A percentile compares a stretch with the other conserved stretches of the same genome.
Conservation (phyloP, 1,140 invertebrate species). For the Grapholita molesta region DNA sequence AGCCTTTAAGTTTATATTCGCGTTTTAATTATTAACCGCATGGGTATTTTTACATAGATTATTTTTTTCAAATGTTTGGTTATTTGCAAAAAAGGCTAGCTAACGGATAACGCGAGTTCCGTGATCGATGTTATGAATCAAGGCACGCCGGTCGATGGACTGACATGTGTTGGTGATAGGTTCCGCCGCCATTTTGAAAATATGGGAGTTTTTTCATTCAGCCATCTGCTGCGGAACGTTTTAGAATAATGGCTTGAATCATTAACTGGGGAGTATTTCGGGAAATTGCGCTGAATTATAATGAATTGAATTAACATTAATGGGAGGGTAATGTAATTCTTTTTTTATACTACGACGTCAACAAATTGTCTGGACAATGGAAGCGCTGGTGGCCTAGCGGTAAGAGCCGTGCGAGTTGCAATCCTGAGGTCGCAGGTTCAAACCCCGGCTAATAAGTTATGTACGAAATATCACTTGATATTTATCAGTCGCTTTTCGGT, state of each 20-base stretch:
- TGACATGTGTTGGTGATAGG: background rate
- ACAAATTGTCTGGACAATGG: no score
- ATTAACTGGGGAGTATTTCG: background rate
- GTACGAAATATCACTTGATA: no score
- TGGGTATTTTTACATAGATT: background rate
- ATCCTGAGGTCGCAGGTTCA: no score
- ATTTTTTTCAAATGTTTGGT: background rate
- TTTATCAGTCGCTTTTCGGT: no score
- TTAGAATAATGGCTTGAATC: background rate
- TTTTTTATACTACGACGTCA: no score
- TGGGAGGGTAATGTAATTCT: no score
- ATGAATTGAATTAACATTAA: no score
- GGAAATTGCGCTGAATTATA: background rate
- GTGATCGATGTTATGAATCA: background rate
- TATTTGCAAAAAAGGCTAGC: background rate
- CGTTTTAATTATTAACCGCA: background rate
- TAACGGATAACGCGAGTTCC: background rate
- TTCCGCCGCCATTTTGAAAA: background rate
- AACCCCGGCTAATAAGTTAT: no score
- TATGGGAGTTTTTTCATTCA: background rate
- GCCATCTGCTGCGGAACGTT: background rate
- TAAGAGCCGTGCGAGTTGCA: no score
- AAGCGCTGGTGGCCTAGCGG: no score
- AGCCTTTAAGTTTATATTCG: background rate
- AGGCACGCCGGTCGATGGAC: background rate